A percentile compares a stretch with the other conserved stretches of the same genome.
Conservation (phyloP, 2,113 vertebrate species). For the Etia nguti region DNA sequence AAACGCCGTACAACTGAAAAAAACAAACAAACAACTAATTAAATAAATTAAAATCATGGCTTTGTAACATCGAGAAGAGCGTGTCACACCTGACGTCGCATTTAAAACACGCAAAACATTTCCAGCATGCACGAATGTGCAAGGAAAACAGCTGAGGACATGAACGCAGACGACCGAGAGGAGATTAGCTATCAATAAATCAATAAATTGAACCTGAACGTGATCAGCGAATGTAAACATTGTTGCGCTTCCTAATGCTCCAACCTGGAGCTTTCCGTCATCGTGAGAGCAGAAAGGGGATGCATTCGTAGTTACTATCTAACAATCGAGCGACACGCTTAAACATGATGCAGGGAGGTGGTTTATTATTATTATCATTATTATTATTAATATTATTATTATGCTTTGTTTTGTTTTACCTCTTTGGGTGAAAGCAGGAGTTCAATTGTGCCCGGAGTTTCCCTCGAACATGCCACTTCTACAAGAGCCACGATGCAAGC, state of each 20-base stretch:
- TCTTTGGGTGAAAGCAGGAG: constrained; percentile 70
- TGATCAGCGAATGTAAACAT: background rate
- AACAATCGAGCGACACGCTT: background rate
- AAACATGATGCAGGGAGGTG: fast-evolving
- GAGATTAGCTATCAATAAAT: background rate
- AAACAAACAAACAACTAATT: background rate
- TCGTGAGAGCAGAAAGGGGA: background rate
- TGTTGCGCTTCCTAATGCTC: background rate
- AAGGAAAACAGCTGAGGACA: background rate
- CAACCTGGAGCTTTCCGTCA: background rate
- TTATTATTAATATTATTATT: background rate
- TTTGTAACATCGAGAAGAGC: background rate
- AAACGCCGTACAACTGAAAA: background rate
- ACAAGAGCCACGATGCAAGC: constrained; percentile 62
- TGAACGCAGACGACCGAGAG: background rate
- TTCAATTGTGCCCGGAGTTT: constrained; percentile 58
- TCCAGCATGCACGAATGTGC: background rate
- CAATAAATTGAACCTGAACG: background rate
- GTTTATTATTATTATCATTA: background rate
- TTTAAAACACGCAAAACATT: constrained; percentile 13
- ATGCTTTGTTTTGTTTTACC: constrained; percentile 41
- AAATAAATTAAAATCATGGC: background rate
- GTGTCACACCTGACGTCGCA: constrained; percentile 47
- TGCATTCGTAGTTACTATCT: background rate
- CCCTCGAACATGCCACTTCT: constrained; percentile 66